Conservation (phyloP, 1,140 invertebrate genomes). For the Tachypleus tridentatus region DNA sequence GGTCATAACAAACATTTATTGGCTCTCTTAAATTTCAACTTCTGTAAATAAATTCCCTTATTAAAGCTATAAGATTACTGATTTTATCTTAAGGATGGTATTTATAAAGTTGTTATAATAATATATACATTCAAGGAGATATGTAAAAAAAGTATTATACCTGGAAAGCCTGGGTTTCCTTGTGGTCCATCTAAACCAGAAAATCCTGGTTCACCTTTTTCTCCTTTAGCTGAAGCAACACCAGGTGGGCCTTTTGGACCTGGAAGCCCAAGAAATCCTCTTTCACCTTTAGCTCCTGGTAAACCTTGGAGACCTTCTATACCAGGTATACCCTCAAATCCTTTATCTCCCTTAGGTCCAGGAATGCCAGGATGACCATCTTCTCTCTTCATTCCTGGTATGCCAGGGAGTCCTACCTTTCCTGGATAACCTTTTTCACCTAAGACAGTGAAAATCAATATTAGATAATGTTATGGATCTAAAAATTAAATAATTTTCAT, state of each 20-base stretch:
- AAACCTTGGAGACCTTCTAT: conserved; percentile 13
- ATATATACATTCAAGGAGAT: too few species aligned
- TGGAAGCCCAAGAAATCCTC: conserved; percentile 27
- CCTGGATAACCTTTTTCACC: conserved; percentile 14
- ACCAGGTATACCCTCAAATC: conserved; percentile 25
- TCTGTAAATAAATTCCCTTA: too few species aligned
- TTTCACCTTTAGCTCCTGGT: conserved; percentile 18
- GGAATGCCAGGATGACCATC: conserved; percentile 15
- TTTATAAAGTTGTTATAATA: too few species aligned
- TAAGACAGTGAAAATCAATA: background rate
- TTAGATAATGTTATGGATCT: conserved; percentile 33
- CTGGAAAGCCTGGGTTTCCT: conserved; percentile 30
- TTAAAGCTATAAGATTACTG: too few species aligned
- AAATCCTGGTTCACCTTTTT: conserved; percentile 30
- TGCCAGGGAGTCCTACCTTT: conserved; percentile 32
- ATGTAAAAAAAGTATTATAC: background rate
- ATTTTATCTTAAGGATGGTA: too few species aligned
- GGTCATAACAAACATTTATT: too few species aligned
- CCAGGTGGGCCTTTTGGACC: conserved; percentile 19
- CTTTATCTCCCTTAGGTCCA: conserved; percentile 22
- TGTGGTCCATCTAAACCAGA: conserved; percentile 35
- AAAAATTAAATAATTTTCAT: conserved; percentile 1
- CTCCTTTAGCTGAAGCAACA: conserved; percentile 19
- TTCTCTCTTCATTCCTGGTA: conserved; percentile 33
- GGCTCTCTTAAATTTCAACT: too few species aligned